These are phyloP conservation scores for Holotrichia oblita DNA, from an alignment of 1,140 invertebrate species.

Conservation along the genomic window DNA sequence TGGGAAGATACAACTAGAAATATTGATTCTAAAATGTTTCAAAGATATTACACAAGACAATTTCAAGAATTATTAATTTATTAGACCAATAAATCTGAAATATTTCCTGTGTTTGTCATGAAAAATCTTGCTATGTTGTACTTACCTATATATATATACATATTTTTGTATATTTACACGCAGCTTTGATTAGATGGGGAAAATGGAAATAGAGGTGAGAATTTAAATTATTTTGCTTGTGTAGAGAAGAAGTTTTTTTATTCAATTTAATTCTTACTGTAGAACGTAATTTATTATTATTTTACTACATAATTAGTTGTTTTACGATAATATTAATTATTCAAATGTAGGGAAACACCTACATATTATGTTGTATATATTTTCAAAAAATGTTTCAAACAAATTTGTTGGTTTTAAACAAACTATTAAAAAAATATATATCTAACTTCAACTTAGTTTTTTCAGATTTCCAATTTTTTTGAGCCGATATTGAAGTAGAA, in stretches of 20 bases:
- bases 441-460: too few species aligned
- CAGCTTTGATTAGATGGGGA: slow-evolving; percentile 13
- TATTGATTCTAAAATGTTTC: background rate
- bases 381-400: too few species aligned
- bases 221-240: background rate
- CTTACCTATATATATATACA: background rate
- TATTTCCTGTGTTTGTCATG: background rate
- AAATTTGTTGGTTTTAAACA: too few species aligned
- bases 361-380: too few species aligned
- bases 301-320: too few species aligned
- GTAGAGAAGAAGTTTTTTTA: background rate
- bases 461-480: too few species aligned
- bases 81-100: background rate
- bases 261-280: too few species aligned
- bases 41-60: background rate
- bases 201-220: slow-evolving; percentile 18
- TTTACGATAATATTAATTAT: too few species aligned
- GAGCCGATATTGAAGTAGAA: too few species aligned
- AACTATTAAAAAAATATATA: too few species aligned
- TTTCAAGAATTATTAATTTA: background rate
- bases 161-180: slow-evolving; percentile 11
- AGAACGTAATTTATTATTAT: too few species aligned
- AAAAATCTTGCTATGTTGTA: background rate
- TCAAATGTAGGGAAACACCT: too few species aligned
- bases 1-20: background rate